Evolutionary conservation across 2,113 vertebrate species (phyloP).

Genomic region (Podarcis raffonei): DNA sequence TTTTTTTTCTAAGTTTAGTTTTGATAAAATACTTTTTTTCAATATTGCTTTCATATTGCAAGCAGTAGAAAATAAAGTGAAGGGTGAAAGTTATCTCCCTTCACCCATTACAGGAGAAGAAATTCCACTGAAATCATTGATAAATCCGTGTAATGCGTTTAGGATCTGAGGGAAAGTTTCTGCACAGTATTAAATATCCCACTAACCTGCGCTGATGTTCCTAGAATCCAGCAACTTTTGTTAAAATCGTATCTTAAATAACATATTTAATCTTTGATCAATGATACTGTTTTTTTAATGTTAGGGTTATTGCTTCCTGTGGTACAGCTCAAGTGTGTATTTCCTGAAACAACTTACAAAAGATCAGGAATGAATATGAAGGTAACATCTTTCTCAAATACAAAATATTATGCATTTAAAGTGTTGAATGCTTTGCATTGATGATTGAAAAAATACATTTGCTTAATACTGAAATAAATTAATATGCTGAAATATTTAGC

Average conservation of each 20-base stretch:
- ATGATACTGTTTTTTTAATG: background rate
- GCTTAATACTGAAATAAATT: background rate
- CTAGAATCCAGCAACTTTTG: background rate
- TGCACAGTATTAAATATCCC: background rate
- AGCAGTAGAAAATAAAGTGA: background rate
- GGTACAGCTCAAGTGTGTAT: background rate
- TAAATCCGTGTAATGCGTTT: background rate
- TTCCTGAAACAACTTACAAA: background rate
- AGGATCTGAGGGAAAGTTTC: background rate
- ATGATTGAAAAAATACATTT: background rate
- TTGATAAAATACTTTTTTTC: background rate
- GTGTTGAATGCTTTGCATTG: background rate
- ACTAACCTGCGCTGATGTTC: background rate
- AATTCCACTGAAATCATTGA: background rate
- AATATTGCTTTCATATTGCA: background rate
- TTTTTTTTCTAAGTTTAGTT: background rate
- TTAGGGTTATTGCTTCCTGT: background rate
- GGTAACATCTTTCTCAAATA: background rate
- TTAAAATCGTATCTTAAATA: background rate
- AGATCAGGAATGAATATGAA: background rate
- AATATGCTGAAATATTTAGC: background rate
- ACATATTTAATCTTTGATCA: background rate
- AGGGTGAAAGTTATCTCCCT: background rate
- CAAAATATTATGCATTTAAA: background rate
- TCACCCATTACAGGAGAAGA: background rate